Percentiles rank a stretch among this genome's conserved stretches.
phyloP scores from a whole-genome alignment of 2,888 invertebrate genomes.

The Diaprepes abbreviatus region DNA sequence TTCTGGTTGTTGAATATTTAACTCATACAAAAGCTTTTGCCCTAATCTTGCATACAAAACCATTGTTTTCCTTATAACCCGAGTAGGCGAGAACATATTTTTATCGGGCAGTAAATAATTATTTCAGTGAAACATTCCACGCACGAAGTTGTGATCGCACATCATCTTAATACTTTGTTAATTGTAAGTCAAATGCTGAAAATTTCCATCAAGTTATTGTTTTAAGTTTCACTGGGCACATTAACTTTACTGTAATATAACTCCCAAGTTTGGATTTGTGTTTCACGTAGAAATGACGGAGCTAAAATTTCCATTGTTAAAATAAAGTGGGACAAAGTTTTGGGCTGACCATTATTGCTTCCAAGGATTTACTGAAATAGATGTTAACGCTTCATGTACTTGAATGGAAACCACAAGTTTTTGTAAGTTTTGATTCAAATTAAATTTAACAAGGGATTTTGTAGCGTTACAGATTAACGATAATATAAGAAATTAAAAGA shows the following conservation, averaged over 20 bases:
- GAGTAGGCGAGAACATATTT: too few species aligned
- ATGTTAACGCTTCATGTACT: background rate
- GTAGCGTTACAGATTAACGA: too few species aligned
- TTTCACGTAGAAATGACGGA: conserved; percentile 5
- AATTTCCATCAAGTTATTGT: conserved; percentile 37
- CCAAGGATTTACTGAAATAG: background rate
- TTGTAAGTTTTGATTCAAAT: background rate
- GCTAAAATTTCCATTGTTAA: conserved; percentile 22
- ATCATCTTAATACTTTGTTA: conserved; percentile 17
- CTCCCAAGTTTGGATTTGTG: conserved; percentile 17
- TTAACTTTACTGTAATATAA: conserved; percentile 36
- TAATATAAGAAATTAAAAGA: too few species aligned
- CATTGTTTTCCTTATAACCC: too few species aligned
- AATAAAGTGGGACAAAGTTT: conserved; percentile 25
- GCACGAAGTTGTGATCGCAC: conserved; percentile 11
- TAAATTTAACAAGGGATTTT: too few species aligned
- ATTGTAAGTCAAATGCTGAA: conserved; percentile 29
- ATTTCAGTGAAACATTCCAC: too few species aligned
- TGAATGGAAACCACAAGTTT: background rate
- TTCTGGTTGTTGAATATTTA: too few species aligned
- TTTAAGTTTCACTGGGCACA: conserved; percentile 35
- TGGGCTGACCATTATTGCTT: conserved; percentile 23
- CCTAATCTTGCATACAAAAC: too few species aligned
- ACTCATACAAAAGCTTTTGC: too few species aligned
- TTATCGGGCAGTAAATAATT: too few species aligned